These are phyloP conservation scores for Agrochola lychnidis DNA, from an alignment of 2,888 invertebrate genomes.

Conservation along the genomic window DNA sequence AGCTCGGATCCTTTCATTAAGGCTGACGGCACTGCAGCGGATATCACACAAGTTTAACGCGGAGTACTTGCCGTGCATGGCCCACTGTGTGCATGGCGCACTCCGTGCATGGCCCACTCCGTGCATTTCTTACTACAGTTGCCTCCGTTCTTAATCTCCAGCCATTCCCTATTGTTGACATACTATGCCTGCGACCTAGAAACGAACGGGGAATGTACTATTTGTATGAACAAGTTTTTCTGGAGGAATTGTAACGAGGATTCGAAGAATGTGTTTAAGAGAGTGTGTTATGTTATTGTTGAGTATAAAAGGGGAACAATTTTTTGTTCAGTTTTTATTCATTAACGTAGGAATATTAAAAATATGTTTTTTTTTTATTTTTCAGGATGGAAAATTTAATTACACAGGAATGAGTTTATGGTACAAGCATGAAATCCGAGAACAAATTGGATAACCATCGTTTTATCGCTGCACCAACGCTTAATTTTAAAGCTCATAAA, in stretches of 20 bases:
- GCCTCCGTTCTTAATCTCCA: conserved; percentile 77
- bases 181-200: conserved; percentile 78
- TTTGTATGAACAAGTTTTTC: conserved; percentile 53
- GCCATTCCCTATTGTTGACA: conserved; percentile 78
- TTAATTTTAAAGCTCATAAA: conserved; percentile 31
- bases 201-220: conserved; percentile 68
- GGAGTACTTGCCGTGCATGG: conserved; percentile 40
- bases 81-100: conserved; percentile 29
- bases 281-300: not conserved
- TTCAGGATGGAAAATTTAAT: not conserved
- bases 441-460: conserved; percentile 21
- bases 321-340: not conserved
- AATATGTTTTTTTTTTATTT: not conserved
- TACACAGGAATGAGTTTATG: not conserved
- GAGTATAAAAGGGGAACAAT: not conserved
- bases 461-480: conserved; percentile 25
- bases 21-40: conserved; percentile 30
- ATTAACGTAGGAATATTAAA: not conserved
- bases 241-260: conserved; percentile 35
- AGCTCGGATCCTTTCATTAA: conserved; percentile 41
- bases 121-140: conserved; percentile 62
- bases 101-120: conserved; percentile 34
- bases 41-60: conserved; percentile 55
- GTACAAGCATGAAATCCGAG: not conserved
- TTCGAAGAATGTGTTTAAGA: conserved; percentile 43